Base-by-base conservation (phyloP, 2,797 vertebrate genomes). In the Mycteria americana region DNA sequence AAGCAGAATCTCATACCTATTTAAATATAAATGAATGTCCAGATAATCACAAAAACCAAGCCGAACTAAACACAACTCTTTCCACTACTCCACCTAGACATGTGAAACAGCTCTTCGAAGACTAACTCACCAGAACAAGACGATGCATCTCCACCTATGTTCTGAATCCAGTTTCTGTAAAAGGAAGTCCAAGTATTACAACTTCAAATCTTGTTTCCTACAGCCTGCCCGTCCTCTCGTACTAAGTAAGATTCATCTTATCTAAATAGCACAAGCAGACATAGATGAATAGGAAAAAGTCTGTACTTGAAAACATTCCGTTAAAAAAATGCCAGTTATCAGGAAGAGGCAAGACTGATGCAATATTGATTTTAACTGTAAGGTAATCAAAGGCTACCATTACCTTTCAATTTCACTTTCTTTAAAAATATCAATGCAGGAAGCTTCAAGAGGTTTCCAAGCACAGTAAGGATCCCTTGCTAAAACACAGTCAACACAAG, bases 391-490 rank as follows among this genome's bases (percentile, higher is more conserved):
- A 84, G 30, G 39, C 37, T 68, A 77, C 25, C 15, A 63, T 69
- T 98, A 99, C 99, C 99, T 98, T 86, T 92, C 81, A 51, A 60
- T 70, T 92, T 87, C 69, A 60, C 48, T 70, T 25, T 97, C 88
- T 56, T 98, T 97, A 48, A 98, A 95, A 97, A 99, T 98, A 74
- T 98, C 93, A 76, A 98, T 57, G 30, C 99, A 99, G 83, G 97
- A 92, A 3, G 96, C 76, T 18, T 93, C 24, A 13, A 54, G 91
- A 0, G 96, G 95, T 97, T 98, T 98, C 99, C 99, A 99, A 88
- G 99, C 99, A 39, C 99, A 99, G 92, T 99, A 99, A 13, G 99
- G 99, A 98, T 99, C 99, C 67, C 99, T 98, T 13, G 99, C 98
- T 84, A 99, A 97, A 94, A 99, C 74, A 33, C 99, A 99, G 96